A percentile compares a stretch with the other conserved stretches of the same genome.
These are phyloP conservation scores for Heliconius ethilla DNA, from an alignment of 2,888 invertebrate genomes.

Conservation along the genomic window DNA sequence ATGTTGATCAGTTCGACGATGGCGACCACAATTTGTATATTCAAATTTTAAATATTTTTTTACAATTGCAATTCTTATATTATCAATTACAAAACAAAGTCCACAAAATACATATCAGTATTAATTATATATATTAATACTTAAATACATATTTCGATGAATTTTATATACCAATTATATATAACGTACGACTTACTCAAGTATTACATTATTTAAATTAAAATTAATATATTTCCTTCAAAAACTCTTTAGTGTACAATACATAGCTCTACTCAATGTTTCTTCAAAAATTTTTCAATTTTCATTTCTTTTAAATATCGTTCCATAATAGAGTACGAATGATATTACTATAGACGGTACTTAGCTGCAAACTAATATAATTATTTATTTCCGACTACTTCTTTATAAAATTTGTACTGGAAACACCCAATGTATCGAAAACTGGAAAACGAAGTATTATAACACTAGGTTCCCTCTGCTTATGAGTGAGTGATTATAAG, in stretches of 20 bases:
- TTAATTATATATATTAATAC: not conserved
- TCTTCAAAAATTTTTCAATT: not conserved
- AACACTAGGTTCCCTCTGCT: no score
- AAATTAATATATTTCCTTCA: not conserved
- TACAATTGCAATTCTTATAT: not conserved
- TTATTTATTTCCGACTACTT: not conserved
- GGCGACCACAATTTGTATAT: not conserved
- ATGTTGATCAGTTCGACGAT: not conserved
- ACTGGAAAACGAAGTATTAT: no score
- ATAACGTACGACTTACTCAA: no score
- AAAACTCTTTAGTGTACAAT: not conserved
- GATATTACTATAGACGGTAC: constrained; percentile 36
- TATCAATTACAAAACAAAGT: constrained; percentile 5
- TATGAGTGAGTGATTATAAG: no score
- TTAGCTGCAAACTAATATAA: constrained; percentile 44
- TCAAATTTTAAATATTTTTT: not conserved
- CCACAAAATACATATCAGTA: constrained; percentile 30
- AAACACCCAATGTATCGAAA: no score
- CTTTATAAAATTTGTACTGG: no score
- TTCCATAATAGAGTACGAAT: constrained; percentile 1
- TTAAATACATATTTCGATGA: constrained; percentile 9
- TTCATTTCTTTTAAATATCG: not conserved
- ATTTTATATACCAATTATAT: constrained; percentile 6
- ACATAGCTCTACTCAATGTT: not conserved
- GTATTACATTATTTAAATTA: not conserved